Evolutionary conservation across 2,797 vertebrate genomes (phyloP).

Genomic region (Danio jaintianensis): DNA sequence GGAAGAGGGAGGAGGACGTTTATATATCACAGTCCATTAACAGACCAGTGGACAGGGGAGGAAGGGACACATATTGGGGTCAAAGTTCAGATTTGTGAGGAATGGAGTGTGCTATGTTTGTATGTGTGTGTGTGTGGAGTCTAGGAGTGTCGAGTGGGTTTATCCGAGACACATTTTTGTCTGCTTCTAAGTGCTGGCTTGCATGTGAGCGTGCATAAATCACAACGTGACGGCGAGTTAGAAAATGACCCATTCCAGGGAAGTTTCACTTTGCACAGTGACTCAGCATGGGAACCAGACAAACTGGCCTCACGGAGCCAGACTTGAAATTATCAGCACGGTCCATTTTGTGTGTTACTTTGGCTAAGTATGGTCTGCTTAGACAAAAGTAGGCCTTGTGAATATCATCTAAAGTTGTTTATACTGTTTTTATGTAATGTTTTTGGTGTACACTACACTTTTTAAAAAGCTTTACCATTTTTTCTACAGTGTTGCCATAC

Average conservation of each 20-base stretch:
- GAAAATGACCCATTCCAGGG: constrained; percentile 27
- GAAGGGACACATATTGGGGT: constrained; percentile 50
- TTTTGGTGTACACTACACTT: neutral
- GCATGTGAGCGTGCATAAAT: constrained; percentile 8
- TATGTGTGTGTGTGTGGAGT: constrained; percentile 20
- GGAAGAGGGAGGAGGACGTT: constrained; percentile 25
- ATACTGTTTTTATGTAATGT: neutral
- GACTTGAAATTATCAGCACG: constrained; percentile 8
- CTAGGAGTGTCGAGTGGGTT: neutral
- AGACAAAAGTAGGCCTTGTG: neutral
- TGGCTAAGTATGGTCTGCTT: neutral
- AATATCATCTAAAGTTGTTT: neutral
- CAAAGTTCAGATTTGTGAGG: constrained; percentile 65
- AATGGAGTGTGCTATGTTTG: constrained; percentile 56
- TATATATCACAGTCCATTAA: constrained; percentile 44
- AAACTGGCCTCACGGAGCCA: constrained; percentile 5
- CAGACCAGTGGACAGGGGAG: constrained; percentile 35
- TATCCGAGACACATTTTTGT: constrained; percentile 16
- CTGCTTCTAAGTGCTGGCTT: constrained; percentile 12
- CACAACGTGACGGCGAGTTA: neutral
- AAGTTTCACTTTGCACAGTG: constrained; percentile 23
- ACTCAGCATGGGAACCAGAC: constrained; percentile 32
- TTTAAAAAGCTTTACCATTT: too few species aligned
- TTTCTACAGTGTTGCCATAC: too few species aligned
- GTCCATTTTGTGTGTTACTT: neutral